Conservation (phyloP, 2,113 vertebrate species). For the Mormoops blainvillei region DNA sequence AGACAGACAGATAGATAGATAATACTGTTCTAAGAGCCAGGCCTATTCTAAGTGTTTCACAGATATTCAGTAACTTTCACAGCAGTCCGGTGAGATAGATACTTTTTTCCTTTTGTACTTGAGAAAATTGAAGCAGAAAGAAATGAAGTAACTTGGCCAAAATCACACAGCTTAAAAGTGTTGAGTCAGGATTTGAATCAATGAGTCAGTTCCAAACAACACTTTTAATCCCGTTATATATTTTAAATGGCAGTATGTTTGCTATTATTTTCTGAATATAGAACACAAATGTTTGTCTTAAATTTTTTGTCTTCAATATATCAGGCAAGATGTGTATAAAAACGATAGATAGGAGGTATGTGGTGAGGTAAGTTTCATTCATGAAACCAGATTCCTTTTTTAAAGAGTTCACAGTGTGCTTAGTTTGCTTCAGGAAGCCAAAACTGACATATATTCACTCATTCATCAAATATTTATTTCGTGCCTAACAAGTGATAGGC, state of each 20-base stretch:
- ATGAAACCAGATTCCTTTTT: background rate
- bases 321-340: background rate
- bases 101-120: background rate
- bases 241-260: constrained; percentile 6
- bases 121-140: constrained; percentile 32
- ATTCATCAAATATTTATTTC: constrained; percentile 24
- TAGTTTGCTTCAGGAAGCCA: constrained; percentile 34
- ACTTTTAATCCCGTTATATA: constrained; percentile 18
- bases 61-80: background rate
- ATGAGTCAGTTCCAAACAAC: background rate
- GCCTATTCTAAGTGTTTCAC: background rate
- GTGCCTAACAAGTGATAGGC: background rate
- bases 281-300: constrained; percentile 8
- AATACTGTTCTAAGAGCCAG: background rate
- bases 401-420: background rate
- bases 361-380: background rate
- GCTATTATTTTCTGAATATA: constrained; percentile 10
- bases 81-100: background rate
- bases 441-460: constrained; percentile 11
- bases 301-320: background rate
- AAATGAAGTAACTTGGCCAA: background rate
- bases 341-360: background rate
- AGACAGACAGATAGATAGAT: too few species aligned
- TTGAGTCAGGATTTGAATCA: constrained; percentile 12
- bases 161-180: background rate